Base-by-base conservation (phyloP, 2,888 invertebrate species). In the Quadroppia sp. region DNA sequence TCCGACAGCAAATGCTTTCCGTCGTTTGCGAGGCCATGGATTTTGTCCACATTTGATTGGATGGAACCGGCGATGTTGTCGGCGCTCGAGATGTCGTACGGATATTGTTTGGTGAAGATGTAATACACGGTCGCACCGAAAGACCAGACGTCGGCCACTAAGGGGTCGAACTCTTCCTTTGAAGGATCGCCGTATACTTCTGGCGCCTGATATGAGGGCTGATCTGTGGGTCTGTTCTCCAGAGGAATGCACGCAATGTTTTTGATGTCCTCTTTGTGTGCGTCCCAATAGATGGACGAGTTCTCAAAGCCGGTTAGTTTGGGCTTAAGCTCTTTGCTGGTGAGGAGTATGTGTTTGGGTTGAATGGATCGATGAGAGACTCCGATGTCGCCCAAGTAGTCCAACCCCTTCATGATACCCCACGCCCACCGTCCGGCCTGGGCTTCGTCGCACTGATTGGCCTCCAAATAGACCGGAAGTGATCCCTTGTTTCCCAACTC, bases 321-420 rank as follows among this genome's bases (percentile, higher is more conserved):
- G 4, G 42, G 23, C 48, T 45, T 61, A 4, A 73, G 61, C 7
- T 59, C 61, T 42, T 42, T 42, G 67, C 67, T 40, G 15, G 32
- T 42, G n/a, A 73, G 17, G 6, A 73, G 59, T 36, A 73, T 40
- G 28, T 73, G 61, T 36, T 67, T 32, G 13, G 73, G 73, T 36
- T 48, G 48, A 40, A 73, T 23, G n/a, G 36, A 7, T 28, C 73
- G 30, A 28, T 73, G 73, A 17, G 23, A 28, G 30, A 73, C 20
- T 11, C 73, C 73, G 15, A 73, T 36, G 23, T 73, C 73, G 20
- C 73, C 73, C 40, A 73, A 67, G 40, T 64, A 73, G 61, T 73
- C 73, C 20, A 73, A 15, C 7, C 42, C 73, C 32, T 45, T 73
- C 3, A 17, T 17, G 17, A 73, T 28, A 9, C 67, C 40, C 30